These are phyloP conservation scores for Bombylius discolor DNA, from an alignment of 2,888 invertebrate genomes.

Conservation along the genomic window DNA sequence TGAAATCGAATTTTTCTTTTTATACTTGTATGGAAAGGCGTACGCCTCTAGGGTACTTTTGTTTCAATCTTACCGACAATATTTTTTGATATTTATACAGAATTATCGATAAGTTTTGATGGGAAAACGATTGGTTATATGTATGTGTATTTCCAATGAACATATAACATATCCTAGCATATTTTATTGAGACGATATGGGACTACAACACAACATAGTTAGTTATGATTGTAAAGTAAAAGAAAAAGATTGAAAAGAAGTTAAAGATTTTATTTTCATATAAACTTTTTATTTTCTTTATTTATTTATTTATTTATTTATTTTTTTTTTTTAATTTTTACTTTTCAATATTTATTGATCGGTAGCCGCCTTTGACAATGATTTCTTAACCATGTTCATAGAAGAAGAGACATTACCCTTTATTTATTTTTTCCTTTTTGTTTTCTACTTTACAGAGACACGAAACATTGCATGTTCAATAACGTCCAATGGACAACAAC, in stretches of 20 bases:
- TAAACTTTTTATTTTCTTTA: not conserved
- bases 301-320: too few species aligned
- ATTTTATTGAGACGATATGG: too few species aligned
- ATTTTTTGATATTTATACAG: slow-evolving; percentile 4
- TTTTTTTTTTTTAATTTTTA: too few species aligned
- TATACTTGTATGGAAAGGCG: not conserved
- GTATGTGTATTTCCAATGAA: not conserved
- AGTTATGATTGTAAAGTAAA: too few species aligned
- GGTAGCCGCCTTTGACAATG: slow-evolving; percentile 3
- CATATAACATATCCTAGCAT: not conserved
- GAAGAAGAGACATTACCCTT: not conserved
- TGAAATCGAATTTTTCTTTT: not conserved
- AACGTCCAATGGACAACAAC: not conserved
- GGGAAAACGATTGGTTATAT: not conserved
- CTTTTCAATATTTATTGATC: not conserved
- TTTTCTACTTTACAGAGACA: not conserved
- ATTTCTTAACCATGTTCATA: not conserved
- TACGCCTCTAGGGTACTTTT: not conserved
- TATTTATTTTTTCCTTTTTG: too few species aligned
- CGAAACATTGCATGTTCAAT: not conserved
- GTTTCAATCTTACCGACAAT: slow-evolving; percentile 1
- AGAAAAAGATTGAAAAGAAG: too few species aligned
- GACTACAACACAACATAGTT: too few species aligned
- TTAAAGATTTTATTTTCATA: not conserved
- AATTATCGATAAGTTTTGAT: slow-evolving; percentile 4